These are phyloP conservation scores for Siniperca obscura DNA, from an alignment of 2,797 vertebrate genomes.

Conservation along the genomic window DNA sequence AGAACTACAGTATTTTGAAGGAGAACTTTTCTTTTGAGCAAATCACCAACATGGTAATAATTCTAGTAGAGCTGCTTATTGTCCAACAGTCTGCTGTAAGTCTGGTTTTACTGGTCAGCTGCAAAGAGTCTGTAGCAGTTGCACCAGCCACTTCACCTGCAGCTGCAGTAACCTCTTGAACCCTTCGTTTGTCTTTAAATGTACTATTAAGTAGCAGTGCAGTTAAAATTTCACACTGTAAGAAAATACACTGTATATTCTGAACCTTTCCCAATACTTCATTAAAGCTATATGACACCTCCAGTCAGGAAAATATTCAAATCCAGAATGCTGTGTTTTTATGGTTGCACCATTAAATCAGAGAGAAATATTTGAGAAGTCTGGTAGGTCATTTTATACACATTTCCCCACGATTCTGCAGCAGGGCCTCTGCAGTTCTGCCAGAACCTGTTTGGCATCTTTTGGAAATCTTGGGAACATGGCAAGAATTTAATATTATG, in stretches of 20 bases:
- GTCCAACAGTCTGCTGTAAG: background rate
- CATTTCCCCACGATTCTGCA: slow-evolving; percentile 12
- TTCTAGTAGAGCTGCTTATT: background rate
- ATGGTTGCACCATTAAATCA: background rate
- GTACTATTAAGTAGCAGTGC: background rate
- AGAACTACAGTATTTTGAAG: background rate
- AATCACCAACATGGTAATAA: background rate
- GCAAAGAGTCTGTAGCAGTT: background rate
- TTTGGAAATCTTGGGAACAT: slow-evolving; percentile 22
- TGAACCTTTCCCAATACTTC: background rate
- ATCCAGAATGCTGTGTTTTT: background rate
- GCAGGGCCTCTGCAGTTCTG: slow-evolving; percentile 16
- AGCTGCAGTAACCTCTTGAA: background rate
- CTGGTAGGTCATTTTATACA: slow-evolving; percentile 14
- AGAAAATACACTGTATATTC: background rate
- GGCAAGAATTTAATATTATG: slow-evolving; percentile 23
- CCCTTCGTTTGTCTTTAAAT: background rate
- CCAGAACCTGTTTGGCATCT: slow-evolving; percentile 2
- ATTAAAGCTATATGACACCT: slow-evolving; percentile 3
- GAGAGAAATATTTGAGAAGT: background rate
- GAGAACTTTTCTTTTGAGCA: background rate
- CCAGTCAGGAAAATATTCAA: background rate
- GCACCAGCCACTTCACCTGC: background rate
- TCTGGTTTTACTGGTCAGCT: background rate
- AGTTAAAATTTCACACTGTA: background rate